Evolutionary conservation across 2,797 vertebrate species (phyloP), one percentile per base, ranked within the genome.

Genomic region (Bradypus variegatus): DNA sequence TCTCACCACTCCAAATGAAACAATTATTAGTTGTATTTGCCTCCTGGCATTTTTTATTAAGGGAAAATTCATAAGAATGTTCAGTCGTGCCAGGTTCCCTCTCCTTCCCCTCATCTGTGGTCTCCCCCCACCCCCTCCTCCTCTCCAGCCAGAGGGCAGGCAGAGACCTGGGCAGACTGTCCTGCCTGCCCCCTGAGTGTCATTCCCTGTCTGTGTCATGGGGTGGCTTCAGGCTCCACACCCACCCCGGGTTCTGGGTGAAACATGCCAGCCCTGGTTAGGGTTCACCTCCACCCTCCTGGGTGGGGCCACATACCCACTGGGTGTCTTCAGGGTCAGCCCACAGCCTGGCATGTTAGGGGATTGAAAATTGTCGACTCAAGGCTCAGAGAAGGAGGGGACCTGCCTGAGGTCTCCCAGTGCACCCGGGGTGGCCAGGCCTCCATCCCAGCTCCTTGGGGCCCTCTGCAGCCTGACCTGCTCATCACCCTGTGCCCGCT

Each of bases 41-140:
- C 77, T 15, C 64, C 80, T 85, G 89, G 67, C 27, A 76, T 76
- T 94, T 76, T 94, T 91, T 91, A 78, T 87, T 83, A 84, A 67
- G 55, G 41, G 79, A 67, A 75, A 77, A 53, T 21, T 80, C 31
- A 0, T 31, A 27, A 77, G 50, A n/a, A 82, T n/a, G 83, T 48
- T 31, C 33, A 41, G 53, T 45, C 25, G 62, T 7, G 36, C 29
- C 41, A 65, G 21, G n/a, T 18, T 5, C 53, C 18, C 3, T 25
- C 41, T 55, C 27, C 50, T 41, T n/a, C 15, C 11, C 2, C 14
- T 23, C 19, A 38, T 15, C 27, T 2, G 21, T 13, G 12, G 55
- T 38, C 29, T 13, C 50, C 50, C 50, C 14, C 50, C 50, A 50
- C 67, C 53, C 11, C 9, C 21, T 15, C 9, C n/a, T 78, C 21